Evolutionary conservation across 1,140 invertebrate genomes (phyloP).

Genomic region (Cotesia vestalis): DNA sequence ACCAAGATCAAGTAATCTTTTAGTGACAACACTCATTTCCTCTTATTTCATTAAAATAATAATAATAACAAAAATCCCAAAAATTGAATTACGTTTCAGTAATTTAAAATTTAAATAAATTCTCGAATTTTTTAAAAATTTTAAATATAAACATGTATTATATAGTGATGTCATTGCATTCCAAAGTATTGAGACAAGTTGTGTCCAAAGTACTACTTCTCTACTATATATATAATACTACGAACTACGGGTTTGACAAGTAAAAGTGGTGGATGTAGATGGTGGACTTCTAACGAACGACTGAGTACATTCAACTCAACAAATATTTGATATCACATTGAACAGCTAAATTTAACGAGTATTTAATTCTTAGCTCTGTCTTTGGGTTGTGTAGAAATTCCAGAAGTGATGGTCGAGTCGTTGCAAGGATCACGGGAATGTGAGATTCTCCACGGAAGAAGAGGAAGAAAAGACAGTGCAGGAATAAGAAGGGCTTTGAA

Average conservation of each 20-base stretch:
- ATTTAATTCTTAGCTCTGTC: conserved; percentile 9
- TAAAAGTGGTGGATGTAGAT: conserved; percentile 17
- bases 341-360: conserved; percentile 22
- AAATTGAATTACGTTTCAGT: no score
- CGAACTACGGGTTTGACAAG: conserved; percentile 19
- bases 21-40: conserved; percentile 10
- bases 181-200: conserved; percentile 12
- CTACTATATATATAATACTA: no score
- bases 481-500: conserved; percentile 47
- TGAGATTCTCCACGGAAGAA: conserved; percentile 25
- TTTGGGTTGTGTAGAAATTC: conserved; percentile 31
- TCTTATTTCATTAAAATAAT: conserved; percentile 5
- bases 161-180: conserved; percentile 22
- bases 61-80: background rate
- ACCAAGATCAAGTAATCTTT: conserved; percentile 13
- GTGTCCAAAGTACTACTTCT: no score
- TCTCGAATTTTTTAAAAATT: no score
- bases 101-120: no score
- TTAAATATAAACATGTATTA: background rate
- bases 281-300: conserved; percentile 27
- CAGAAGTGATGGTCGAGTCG: conserved; percentile 28
- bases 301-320: conserved; percentile 23
- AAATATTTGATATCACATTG: conserved; percentile 36
- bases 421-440: conserved; percentile 29
- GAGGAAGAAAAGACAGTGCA: conserved; percentile 29